phyloP scores from a whole-genome alignment of 1,140 invertebrate genomes.

The Heterodera carotae region DNA sequence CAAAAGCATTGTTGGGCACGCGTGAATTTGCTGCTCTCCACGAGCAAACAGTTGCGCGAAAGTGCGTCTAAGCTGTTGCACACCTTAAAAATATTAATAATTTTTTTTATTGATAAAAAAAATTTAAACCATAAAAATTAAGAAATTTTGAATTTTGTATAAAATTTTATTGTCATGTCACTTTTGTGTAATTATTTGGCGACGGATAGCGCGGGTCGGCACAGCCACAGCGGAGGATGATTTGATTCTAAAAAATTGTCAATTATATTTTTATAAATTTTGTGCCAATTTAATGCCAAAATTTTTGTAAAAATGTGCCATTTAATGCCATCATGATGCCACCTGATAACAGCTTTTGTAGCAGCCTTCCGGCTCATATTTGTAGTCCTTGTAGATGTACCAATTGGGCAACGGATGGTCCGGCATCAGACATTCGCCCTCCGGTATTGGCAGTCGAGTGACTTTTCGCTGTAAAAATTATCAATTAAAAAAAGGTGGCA shows the following conservation, averaged over 20 bases:
- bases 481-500: not conserved
- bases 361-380: conserved; percentile 65
- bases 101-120: no score
- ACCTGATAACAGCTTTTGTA: conserved; percentile 61
- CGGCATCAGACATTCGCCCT: conserved; percentile 53
- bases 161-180: not conserved
- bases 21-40: conserved; percentile 52
- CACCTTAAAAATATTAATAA: conserved; percentile 3
- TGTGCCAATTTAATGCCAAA: not conserved
- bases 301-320: not conserved
- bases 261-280: conserved; percentile 4
- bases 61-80: conserved; percentile 50
- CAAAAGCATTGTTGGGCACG: conserved; percentile 48
- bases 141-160: not conserved
- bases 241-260: conserved; percentile 35
- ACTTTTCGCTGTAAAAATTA: conserved; percentile 44
- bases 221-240: conserved; percentile 55
- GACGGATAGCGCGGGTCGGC: conserved; percentile 62
- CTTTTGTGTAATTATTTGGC: conserved; percentile 52
- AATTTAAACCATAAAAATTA: not conserved
- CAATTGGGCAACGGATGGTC: conserved; percentile 38
- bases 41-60: conserved; percentile 53
- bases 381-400: conserved; percentile 60
- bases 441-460: conserved; percentile 48
- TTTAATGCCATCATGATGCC: not conserved